A percentile compares a stretch with the other conserved stretches of the same genome.
phyloP scores from a whole-genome alignment of 2,888 invertebrate species.

The Drosophila macrospina region DNA sequence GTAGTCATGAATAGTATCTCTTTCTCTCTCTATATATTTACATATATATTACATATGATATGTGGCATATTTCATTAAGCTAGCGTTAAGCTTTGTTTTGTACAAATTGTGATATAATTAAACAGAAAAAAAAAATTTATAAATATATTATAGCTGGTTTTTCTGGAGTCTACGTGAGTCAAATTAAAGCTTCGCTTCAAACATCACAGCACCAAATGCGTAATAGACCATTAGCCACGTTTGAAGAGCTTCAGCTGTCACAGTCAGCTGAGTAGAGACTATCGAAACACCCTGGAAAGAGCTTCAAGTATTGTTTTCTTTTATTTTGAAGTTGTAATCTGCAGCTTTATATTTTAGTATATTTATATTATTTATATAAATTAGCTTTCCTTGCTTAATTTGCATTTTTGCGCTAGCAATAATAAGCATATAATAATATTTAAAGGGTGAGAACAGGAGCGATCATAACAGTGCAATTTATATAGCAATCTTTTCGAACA shows the following conservation, averaged over 20 bases:
- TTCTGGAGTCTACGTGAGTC: conserved; percentile 23
- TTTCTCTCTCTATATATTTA: no score
- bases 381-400: no score
- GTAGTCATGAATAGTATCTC: conserved; percentile 35
- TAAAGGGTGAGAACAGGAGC: no score
- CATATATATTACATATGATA: conserved; percentile 10
- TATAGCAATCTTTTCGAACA: no score
- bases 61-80: conserved; percentile 55
- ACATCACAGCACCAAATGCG: conserved; percentile 6
- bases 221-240: not conserved
- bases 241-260: not conserved
- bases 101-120: conserved; percentile 52
- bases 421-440: no score
- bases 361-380: no score
- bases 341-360: no score
- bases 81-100: conserved; percentile 42
- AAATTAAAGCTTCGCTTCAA: conserved; percentile 5
- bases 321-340: no score
- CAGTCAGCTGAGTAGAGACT: not conserved
- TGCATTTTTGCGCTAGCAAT: no score
- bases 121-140: conserved; percentile 25
- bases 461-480: no score
- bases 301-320: not conserved
- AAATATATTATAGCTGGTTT: conserved; percentile 2
- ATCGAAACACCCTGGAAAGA: not conserved